Percentiles rank a stretch among this genome's conserved stretches.
phyloP scores from a whole-genome alignment of 2,113 vertebrate genomes.

The Nycticebus coucang region DNA sequence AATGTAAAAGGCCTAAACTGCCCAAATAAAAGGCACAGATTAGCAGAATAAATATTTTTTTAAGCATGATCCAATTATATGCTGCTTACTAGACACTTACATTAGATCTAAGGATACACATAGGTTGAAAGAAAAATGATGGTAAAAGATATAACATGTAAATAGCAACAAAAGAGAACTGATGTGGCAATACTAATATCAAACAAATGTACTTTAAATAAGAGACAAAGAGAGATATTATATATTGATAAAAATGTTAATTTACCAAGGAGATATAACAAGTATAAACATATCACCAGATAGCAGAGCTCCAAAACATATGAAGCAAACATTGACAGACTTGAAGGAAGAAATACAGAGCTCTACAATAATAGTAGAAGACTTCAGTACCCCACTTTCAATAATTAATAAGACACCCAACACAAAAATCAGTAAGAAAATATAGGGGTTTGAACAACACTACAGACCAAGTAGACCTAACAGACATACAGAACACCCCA shows the following conservation, averaged over 20 bases:
- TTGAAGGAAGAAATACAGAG: not conserved
- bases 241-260: not conserved
- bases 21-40: not conserved
- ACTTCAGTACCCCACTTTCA: not conserved
- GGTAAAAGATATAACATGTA: not conserved
- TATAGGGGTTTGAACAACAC: not conserved
- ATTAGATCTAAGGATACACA: not conserved
- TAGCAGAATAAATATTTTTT: not conserved
- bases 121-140: not conserved
- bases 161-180: not conserved
- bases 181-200: not conserved
- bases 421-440: conserved; percentile 20
- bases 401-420: not conserved
- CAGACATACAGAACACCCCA: not conserved
- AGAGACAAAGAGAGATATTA: not conserved
- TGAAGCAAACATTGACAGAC: conserved; percentile 5
- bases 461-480: not conserved
- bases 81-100: not conserved
- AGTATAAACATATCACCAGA: not conserved
- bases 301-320: not conserved
- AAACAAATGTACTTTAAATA: not conserved
- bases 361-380: not conserved
- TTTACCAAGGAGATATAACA: not conserved
- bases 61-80: not conserved
- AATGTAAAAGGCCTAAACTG: conserved; percentile 15